Percentiles rank a stretch among this genome's conserved stretches.
Evolutionary conservation across 2,113 vertebrate genomes (phyloP).

Genomic region (Larimichthys crocea): DNA sequence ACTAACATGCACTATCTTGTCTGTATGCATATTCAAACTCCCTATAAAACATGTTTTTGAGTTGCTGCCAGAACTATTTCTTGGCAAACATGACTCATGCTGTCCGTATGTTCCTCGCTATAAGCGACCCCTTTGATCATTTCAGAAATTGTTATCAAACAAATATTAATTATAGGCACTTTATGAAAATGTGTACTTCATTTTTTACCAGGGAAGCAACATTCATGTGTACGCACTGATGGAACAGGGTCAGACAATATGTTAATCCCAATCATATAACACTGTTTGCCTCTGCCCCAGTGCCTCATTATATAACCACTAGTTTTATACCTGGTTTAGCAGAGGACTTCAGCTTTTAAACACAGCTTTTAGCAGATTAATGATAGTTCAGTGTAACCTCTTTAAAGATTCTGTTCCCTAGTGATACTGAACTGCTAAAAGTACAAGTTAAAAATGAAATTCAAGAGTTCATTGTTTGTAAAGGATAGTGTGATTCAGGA

Average conservation of each 20-base stretch:
- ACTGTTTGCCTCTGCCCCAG: conserved; percentile 10
- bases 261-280: conserved; percentile 31
- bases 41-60: background rate
- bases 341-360: conserved; percentile 21
- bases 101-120: background rate
- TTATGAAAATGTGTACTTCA: background rate
- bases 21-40: background rate
- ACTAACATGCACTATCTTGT: too few species aligned
- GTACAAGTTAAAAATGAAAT: conserved; percentile 7
- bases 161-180: background rate
- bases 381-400: conserved; percentile 5
- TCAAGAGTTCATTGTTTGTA: background rate
- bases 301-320: conserved; percentile 20
- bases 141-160: background rate
- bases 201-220: background rate
- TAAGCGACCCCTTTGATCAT: background rate
- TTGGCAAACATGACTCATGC: too few species aligned
- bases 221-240: background rate
- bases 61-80: too few species aligned
- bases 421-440: background rate
- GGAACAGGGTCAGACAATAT: conserved; percentile 19
- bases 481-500: conserved; percentile 22
- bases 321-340: conserved; percentile 13
- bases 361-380: conserved; percentile 26
- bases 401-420: background rate